Evolutionary conservation across 1,140 invertebrate genomes (phyloP).

Genomic region (Ylistrum balloti): DNA sequence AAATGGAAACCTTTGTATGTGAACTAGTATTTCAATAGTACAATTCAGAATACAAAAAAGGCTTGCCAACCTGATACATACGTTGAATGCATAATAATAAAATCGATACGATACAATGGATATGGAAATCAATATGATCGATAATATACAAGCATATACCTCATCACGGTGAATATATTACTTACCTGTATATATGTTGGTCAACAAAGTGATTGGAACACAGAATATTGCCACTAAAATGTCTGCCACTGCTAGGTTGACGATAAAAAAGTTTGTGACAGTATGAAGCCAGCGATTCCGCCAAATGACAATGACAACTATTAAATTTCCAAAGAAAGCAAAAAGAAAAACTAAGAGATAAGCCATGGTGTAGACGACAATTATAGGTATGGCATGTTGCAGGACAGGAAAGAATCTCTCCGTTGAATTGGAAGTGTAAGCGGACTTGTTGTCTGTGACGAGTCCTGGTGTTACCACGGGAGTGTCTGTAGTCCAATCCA

Average conservation of each 20-base stretch:
- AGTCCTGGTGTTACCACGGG: neutral
- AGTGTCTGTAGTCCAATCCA: neutral
- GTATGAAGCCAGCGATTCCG: conserved; percentile 92
- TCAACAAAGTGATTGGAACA: conserved; percentile 90
- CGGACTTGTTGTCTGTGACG: neutral
- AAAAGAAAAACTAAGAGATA: conserved; percentile 89
- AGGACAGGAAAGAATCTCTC: conserved; percentile 26
- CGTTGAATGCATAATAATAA: too few relatives aligned
- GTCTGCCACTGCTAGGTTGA: conserved; percentile 95
- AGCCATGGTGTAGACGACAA: conserved; percentile 47
- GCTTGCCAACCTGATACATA: too few relatives aligned
- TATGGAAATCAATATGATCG: too few relatives aligned
- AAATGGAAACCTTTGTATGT: too few relatives aligned
- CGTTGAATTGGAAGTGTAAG: neutral
- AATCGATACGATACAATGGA: too few relatives aligned
- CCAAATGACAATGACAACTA: conserved; percentile 93
- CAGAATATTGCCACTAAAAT: conserved; percentile 94
- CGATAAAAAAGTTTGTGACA: conserved; percentile 96
- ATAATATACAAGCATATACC: too few relatives aligned
- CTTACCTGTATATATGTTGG: conserved; percentile 61
- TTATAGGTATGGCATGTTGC: conserved; percentile 21
- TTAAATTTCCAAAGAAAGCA: conserved; percentile 91
- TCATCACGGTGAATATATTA: too few relatives aligned
- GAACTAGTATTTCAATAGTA: too few relatives aligned
- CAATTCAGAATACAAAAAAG: too few relatives aligned